Evolutionary conservation across 2,113 vertebrate genomes (phyloP).

Genomic region (Scartelaos histophorus): DNA sequence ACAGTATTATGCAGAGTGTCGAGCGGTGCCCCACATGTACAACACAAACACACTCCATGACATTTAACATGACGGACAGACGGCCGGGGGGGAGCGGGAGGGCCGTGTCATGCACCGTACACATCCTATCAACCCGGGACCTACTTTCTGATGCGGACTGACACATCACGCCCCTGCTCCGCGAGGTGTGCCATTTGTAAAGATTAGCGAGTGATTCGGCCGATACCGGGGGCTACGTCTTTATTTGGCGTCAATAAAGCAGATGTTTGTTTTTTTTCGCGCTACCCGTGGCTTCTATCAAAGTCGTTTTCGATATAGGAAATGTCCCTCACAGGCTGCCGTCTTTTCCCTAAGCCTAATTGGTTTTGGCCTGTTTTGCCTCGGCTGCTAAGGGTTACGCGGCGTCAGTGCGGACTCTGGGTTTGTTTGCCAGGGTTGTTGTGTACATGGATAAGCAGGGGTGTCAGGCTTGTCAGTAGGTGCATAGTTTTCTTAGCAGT

Average conservation of each 20-base stretch:
- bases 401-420: constrained; percentile 11
- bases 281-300: constrained; percentile 34
- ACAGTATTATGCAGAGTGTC: neutral
- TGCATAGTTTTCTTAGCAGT: too few species aligned
- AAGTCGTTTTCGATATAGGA: constrained; percentile 65
- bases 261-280: constrained; percentile 45
- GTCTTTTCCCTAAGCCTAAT: constrained; percentile 53
- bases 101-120: constrained; percentile 39
- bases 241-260: constrained; percentile 54
- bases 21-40: neutral
- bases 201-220: constrained; percentile 49
- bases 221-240: constrained; percentile 37
- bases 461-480: neutral
- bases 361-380: constrained; percentile 62
- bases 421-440: constrained; percentile 5
- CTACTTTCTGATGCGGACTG: constrained; percentile 46
- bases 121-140: constrained; percentile 7
- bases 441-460: neutral
- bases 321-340: constrained; percentile 56
- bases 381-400: constrained; percentile 14
- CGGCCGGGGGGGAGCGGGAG: constrained; percentile 9
- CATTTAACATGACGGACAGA: constrained; percentile 55
- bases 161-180: constrained; percentile 39
- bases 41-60: constrained; percentile 17
- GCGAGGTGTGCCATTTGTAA: constrained; percentile 50